Conservation (phyloP, 2,113 vertebrate species). For the Beaufortia kweichowensis region DNA sequence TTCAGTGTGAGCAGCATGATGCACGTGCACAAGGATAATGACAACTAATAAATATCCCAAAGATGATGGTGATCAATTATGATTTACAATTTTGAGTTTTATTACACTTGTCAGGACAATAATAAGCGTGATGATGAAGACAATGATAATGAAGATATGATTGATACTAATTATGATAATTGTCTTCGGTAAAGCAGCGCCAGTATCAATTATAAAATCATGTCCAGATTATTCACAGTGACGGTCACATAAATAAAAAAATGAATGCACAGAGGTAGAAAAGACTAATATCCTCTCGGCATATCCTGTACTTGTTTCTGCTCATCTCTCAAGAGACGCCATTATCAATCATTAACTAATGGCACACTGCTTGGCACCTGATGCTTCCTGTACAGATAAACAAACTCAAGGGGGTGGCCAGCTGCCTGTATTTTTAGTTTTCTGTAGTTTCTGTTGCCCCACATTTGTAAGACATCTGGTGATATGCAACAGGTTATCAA, state of each 20-base stretch:
- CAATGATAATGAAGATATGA: not conserved
- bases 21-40: not conserved
- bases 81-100: not conserved
- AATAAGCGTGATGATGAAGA: conserved; percentile 1
- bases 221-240: conserved; percentile 1
- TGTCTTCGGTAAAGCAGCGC: not conserved
- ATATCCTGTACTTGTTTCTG: conserved; percentile 7
- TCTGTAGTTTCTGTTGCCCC: not conserved
- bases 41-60: not conserved
- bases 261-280: conserved; percentile 6
- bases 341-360: conserved; percentile 77
- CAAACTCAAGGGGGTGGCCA: not conserved
- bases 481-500: not conserved
- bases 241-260: conserved; percentile 2
- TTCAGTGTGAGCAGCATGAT: not conserved
- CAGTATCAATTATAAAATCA: conserved; percentile 26
- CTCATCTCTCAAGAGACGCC: conserved; percentile 62
- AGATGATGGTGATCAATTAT: not conserved
- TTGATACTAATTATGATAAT: conserved; percentile 3
- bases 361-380: conserved; percentile 63
- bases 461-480: conserved; percentile 12
- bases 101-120: not conserved
- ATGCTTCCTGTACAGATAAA: conserved; percentile 48
- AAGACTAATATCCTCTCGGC: conserved; percentile 10
- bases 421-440: not conserved